Evolutionary conservation across 2,888 invertebrate genomes (phyloP), one percentile per base, ranked within the genome.

Genomic region (Cremastobaeus sp.): DNA sequence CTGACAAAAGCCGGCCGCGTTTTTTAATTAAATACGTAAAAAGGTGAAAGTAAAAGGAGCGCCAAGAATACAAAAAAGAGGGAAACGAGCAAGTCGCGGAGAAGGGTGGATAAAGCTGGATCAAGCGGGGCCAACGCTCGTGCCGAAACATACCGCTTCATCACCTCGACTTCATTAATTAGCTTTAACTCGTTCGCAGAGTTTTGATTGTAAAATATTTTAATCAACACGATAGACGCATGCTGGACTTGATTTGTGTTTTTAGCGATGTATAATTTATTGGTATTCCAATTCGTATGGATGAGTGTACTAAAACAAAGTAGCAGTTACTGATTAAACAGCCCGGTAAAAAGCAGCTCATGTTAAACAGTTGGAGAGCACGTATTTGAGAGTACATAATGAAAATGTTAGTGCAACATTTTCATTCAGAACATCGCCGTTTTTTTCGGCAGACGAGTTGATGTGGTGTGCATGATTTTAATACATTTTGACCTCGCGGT

Each of bases 121-220:
- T 76, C 76, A 80, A 80, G 77, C 80, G 81, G 79, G 82, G 81
- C 80, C 81, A 79, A n/a, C n/a, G 80, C 80, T 45, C 37, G 45
- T 20, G 41, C 77, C 76, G 77, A 76, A 78, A 79, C 77, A 79
- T 77, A 78, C 77, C 79, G 84, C 84, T 73, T 65, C 83, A 84
- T 85, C 85, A 85, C 81, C 82, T 79, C 80, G 81, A 77, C 77
- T 81, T 83, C 84, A 84, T 85, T 85, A 85, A 85, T 85, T 84
- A 85, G 81, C 76, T 79, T 77, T 76, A 75, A 65, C 70, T 76
- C 74, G 76, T 76, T 70, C 68, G 68, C 77, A 76, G 72, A 78
- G 81, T 83, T 85, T 84, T 82, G 84, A 84, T 85, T 84, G 84
- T 83, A 80, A 79, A 79, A 84, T 82, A 83, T 84, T 85, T 85